Conservation (phyloP, 2,888 invertebrate species). For the Epirrhoe alternata region DNA sequence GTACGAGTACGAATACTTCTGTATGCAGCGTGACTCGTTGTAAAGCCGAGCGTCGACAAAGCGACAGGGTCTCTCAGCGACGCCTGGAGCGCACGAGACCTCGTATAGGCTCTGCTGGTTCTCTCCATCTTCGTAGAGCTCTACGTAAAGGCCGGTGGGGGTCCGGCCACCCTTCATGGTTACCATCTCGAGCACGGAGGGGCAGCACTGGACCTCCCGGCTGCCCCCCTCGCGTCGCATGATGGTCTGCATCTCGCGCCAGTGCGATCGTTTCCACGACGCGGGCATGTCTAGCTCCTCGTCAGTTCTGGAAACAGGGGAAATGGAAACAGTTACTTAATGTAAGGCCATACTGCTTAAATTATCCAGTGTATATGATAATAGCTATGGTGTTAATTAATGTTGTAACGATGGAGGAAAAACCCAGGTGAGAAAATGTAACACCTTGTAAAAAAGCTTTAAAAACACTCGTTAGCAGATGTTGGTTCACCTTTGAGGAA, state of each 20-base stretch:
- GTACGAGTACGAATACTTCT: conserved; percentile 93
- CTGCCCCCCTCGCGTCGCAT: conserved; percentile 82
- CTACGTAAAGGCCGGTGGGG: conserved; percentile 88
- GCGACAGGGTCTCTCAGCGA: conserved; percentile 89
- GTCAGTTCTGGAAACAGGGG: conserved; percentile 64
- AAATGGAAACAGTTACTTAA: not conserved
- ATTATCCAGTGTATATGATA: too few species aligned
- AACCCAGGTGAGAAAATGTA: too few species aligned
- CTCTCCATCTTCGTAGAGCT: conserved; percentile 89
- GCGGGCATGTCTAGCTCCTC: conserved; percentile 74
- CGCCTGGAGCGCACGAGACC: conserved; percentile 89
- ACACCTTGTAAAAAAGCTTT: too few species aligned
- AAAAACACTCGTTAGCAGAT: too few species aligned
- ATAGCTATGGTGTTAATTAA: too few species aligned
- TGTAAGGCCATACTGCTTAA: too few species aligned
- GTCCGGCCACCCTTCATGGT: conserved; percentile 92
- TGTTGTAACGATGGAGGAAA: too few species aligned
- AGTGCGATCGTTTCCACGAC: conserved; percentile 84
- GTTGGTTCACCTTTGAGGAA: too few species aligned
- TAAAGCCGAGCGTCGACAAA: conserved; percentile 89
- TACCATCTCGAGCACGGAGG: conserved; percentile 90
- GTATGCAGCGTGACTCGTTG: conserved; percentile 91
- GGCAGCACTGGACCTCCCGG: conserved; percentile 90
- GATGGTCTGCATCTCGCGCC: conserved; percentile 87
- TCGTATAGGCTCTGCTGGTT: conserved; percentile 91